Evolutionary conservation across 2,797 vertebrate species (phyloP).

Genomic region (Cuniculus paca): DNA sequence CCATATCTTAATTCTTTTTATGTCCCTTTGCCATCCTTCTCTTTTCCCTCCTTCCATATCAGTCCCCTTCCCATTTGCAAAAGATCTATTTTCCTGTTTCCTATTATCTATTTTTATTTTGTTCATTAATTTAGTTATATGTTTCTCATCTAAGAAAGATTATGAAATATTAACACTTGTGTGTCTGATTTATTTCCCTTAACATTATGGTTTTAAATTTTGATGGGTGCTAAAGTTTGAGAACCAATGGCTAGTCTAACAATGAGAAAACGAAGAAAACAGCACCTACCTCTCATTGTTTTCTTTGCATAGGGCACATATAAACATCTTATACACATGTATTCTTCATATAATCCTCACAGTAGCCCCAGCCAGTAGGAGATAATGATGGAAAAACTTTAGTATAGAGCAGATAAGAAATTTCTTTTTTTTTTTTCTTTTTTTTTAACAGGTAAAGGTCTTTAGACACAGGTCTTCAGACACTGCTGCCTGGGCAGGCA

Average conservation of each 20-base stretch:
- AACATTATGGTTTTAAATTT: not conserved
- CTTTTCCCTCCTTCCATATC: not conserved
- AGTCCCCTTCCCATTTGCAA: not conserved
- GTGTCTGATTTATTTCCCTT: not conserved
- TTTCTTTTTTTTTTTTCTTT: not conserved
- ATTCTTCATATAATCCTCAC: not conserved
- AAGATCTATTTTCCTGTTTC: not conserved
- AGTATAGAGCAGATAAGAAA: not conserved
- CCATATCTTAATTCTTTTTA: not conserved
- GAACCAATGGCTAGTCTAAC: not conserved
- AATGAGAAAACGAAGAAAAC: not conserved
- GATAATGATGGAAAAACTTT: not conserved
- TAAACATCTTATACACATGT: not conserved
- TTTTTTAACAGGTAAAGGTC: conserved; percentile 83
- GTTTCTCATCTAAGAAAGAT: not conserved
- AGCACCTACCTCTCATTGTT: not conserved
- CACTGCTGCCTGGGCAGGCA: conserved; percentile 74
- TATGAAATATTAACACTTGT: not conserved
- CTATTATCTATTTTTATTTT: not conserved
- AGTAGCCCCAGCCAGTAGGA: no score
- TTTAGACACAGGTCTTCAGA: conserved; percentile 88
- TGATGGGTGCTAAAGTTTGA: not conserved
- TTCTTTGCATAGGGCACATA: not conserved
- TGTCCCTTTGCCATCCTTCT: not conserved
- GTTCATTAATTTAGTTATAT: not conserved